phyloP scores from a whole-genome alignment of 2,888 invertebrate genomes.

The Balanococcus diminutus region DNA sequence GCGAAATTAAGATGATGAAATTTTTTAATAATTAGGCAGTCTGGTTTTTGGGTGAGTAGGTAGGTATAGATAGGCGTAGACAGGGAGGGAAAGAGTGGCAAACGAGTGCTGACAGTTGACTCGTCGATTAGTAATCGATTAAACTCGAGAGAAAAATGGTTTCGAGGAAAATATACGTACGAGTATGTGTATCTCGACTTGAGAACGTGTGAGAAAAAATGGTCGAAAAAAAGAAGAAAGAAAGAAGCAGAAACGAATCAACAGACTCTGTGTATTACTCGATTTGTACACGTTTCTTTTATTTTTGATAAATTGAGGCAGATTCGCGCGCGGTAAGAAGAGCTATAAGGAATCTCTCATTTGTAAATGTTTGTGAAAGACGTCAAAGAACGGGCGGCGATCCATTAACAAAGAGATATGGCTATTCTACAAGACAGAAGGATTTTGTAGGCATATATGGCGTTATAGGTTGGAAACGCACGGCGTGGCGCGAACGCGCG shows the following conservation, averaged over 20 bases:
- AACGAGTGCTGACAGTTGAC: not conserved
- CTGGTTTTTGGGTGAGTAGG: too few species aligned
- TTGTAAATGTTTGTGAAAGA: conserved; percentile 55
- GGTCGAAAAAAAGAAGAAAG: too few species aligned
- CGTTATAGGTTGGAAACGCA: conserved; percentile 26
- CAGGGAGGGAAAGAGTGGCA: not conserved
- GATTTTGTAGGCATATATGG: conserved; percentile 55
- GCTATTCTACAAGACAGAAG: conserved; percentile 55
- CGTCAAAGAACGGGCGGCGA: conserved; percentile 54
- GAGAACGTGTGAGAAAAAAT: conserved; percentile 17
- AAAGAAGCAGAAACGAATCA: not conserved
- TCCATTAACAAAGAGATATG: conserved; percentile 54
- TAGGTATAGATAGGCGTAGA: too few species aligned
- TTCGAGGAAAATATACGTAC: not conserved
- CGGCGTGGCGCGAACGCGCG: not conserved
- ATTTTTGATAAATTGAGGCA: conserved; percentile 53
- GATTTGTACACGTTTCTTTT: conserved; percentile 47
- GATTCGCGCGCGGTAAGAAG: conserved; percentile 23
- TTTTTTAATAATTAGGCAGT: not conserved
- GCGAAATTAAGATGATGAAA: not conserved
- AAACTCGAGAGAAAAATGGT: not conserved
- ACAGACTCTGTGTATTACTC: conserved; percentile 39
- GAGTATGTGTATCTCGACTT: not conserved
- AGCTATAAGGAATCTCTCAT: conserved; percentile 52
- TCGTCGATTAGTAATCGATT: not conserved